phyloP scores from a whole-genome alignment of 1,140 invertebrate species.

The Callitettix versicolor region DNA sequence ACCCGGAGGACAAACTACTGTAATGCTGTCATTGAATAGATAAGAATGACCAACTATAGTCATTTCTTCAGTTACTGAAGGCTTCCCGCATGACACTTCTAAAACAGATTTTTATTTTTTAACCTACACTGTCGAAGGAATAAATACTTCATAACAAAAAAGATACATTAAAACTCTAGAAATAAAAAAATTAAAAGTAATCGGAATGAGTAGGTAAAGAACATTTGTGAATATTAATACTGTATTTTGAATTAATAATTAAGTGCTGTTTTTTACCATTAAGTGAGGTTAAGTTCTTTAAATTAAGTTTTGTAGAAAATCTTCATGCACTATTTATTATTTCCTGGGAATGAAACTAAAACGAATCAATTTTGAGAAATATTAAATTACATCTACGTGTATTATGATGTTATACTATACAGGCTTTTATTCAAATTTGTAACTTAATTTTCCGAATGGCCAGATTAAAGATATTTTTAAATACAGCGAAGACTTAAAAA shows the following conservation, averaged over 20 bases:
- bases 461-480: too few species aligned
- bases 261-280: not conserved
- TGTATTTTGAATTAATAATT: not conserved
- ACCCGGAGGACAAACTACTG: constrained; percentile 1
- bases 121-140: constrained; percentile 6
- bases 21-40: constrained; percentile 33
- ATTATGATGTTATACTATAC: too few species aligned
- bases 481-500: too few species aligned
- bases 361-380: too few species aligned
- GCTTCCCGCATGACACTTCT: constrained; percentile 36
- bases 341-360: too few species aligned
- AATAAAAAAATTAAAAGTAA: not conserved
- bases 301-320: too few species aligned
- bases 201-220: not conserved
- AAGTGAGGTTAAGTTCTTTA: too few species aligned
- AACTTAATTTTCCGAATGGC: too few species aligned
- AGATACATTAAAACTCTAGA: not conserved
- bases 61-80: constrained; percentile 27
- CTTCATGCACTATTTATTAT: too few species aligned
- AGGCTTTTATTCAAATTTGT: too few species aligned
- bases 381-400: too few species aligned
- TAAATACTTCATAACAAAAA: too few species aligned
- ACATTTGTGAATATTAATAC: not conserved
- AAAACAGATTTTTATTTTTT: constrained; percentile 12
- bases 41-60: constrained; percentile 37